Base-by-base conservation (phyloP, 2,113 vertebrate species). In the Takifugu bimaculatus region DNA sequence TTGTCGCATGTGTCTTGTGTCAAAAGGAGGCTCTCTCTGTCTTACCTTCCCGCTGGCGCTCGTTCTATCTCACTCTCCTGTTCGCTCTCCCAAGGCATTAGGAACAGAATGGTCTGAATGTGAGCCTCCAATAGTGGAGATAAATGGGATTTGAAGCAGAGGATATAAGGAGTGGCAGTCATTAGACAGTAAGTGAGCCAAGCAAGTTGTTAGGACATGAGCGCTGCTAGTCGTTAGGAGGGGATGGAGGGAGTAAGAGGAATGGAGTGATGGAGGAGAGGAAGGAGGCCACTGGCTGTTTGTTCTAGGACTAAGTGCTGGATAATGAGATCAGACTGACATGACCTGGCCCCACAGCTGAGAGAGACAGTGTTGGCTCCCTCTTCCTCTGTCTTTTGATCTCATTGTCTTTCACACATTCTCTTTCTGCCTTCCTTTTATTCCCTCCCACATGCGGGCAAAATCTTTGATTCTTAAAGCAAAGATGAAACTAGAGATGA, bases 171-270 rank as follows among this genome's bases (percentile, higher is more conserved):
- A 87, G 85, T 82, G 86, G 82, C 85, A 87, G 82, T 86, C 87
- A 89, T 87, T 89, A 89, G 85, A 86, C 85, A 80, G 87, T 89
- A 89, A 89, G 87, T 89, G 87, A 89, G 85, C 84, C 87, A 84
- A 83, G 84, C 84, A 67, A 89, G 85, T 89, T 87, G 87, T 89
- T 89, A 89, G 87, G 84, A 89, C 87, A 86, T 85, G 82, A 88
- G 81, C 81, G 66, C 75, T 74, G 72, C 78, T 79, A 77, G 87
- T 90, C 79, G 81, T 88, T 88, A 88, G 82, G 79, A 83, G 72
- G 66, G 81, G 73, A 85, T 81, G 72, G 82, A 83, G 80, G 57
- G 75, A 84, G 69, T 65, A 74, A 64, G 74, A 80, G 78, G 75
- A 77, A 85, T 75, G 72, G 79, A 83, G 83, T 58, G 69, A 85